Evolutionary conservation across 2,797 vertebrate species (phyloP).

Genomic region (Acipenser oxyrinchus): DNA sequence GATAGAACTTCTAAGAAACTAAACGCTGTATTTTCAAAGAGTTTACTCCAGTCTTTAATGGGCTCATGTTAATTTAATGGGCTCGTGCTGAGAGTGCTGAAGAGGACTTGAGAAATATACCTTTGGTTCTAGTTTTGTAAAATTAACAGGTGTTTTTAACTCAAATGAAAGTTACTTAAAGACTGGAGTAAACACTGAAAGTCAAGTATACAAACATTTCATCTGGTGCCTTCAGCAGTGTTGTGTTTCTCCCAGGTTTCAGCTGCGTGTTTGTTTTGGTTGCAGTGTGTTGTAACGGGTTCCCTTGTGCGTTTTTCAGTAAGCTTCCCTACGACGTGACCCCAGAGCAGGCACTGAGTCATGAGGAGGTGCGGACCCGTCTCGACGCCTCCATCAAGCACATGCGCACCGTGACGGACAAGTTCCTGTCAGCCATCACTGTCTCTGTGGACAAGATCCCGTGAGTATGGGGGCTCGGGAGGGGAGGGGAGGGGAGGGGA

Average conservation of each 20-base stretch:
- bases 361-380: constrained; percentile 84
- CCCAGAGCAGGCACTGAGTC: constrained; percentile 86
- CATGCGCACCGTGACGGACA: constrained; percentile 91
- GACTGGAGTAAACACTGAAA: not conserved
- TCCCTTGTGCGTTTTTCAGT: constrained; percentile 43
- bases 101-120: too few relatives aligned
- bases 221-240: too few relatives aligned
- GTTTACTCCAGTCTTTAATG: too few relatives aligned
- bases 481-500: not conserved
- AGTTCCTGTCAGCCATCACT: constrained; percentile 86
- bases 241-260: not conserved
- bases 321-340: constrained; percentile 94
- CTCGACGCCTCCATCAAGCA: constrained; percentile 89
- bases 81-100: too few relatives aligned
- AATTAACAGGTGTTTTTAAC: not conserved
- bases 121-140: not conserved
- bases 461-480: constrained; percentile 55
- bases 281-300: not conserved
- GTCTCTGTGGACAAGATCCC: constrained; percentile 93
- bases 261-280: not conserved
- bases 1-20: too few relatives aligned
- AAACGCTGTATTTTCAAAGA: too few relatives aligned
- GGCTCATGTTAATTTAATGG: too few relatives aligned
- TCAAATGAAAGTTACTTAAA: not conserved
- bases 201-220: too few relatives aligned